These are phyloP conservation scores for Epinephelus cyanopodus DNA, from an alignment of 2,113 vertebrate genomes.

Conservation along the genomic window DNA sequence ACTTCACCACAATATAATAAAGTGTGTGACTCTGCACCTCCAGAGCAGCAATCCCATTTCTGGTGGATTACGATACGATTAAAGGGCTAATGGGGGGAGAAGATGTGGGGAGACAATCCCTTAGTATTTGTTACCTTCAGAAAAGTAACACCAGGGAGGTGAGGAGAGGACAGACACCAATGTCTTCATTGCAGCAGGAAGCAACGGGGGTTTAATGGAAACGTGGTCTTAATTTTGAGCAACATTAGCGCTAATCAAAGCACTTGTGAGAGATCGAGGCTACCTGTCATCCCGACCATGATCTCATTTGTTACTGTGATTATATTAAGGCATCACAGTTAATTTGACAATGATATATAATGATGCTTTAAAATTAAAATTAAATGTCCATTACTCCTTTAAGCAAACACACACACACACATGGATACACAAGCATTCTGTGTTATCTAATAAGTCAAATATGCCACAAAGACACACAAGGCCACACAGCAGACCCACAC, in stretches of 20 bases:
- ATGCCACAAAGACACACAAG: background rate
- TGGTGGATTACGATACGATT: no score
- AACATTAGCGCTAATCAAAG: conserved; percentile 57
- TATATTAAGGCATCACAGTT: conserved; percentile 57
- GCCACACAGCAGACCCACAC: background rate
- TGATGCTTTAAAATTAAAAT: conserved; percentile 48
- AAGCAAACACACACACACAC: conserved; percentile 16
- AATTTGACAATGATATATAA: conserved; percentile 62
- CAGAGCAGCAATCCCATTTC: no score
- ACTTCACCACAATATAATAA: no score
- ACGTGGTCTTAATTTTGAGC: conserved; percentile 35
- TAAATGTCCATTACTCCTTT: conserved; percentile 45
- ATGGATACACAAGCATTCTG: background rate
- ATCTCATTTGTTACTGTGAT: conserved; percentile 66
- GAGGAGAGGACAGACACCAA: background rate
- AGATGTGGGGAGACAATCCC: no score
- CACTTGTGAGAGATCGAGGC: conserved; percentile 27
- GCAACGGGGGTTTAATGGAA: conserved; percentile 39
- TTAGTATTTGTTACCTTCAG: background rate
- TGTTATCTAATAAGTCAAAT: conserved; percentile 6
- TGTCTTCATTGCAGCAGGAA: background rate
- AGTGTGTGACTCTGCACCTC: no score
- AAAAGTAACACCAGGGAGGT: background rate
- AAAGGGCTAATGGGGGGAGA: no score
- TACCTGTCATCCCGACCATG: conserved; percentile 31